A percentile compares a stretch with the other conserved stretches of the same genome.
Evolutionary conservation across 2,113 vertebrate species (phyloP).

Genomic region (Tragelaphus strepsiceros): DNA sequence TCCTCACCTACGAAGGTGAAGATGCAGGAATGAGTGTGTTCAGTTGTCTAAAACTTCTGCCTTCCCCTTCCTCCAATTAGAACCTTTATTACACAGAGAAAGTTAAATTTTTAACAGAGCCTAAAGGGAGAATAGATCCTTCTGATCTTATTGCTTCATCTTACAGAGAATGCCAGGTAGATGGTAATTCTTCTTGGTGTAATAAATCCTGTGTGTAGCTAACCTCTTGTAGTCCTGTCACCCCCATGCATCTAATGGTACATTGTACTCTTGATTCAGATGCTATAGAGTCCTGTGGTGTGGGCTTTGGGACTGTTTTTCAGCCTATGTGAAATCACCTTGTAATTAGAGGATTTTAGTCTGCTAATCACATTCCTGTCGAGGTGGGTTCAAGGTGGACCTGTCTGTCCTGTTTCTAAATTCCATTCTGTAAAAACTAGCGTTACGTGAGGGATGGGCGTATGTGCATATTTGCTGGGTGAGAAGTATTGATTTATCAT

Average conservation of each 20-base stretch:
- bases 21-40: not conserved
- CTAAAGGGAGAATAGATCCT: not conserved
- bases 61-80: not conserved
- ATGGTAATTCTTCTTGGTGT: not conserved
- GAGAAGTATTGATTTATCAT: not conserved
- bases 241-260: not conserved
- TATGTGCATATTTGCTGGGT: not conserved
- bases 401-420: conserved; percentile 17
- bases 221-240: not conserved
- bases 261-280: not conserved
- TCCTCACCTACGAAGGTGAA: not conserved
- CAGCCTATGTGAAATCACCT: not conserved
- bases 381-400: not conserved
- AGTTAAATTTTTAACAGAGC: not conserved
- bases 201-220: not conserved
- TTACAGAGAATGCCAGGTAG: not conserved
- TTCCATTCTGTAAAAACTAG: not conserved
- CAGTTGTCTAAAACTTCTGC: not conserved
- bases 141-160: not conserved
- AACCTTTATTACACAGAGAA: not conserved
- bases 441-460: not conserved
- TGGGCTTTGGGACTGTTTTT: not conserved
- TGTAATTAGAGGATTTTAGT: not conserved
- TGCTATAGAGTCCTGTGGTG: not conserved
- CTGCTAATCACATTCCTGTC: not conserved